Conservation (phyloP, 1,140 invertebrate genomes). For the Matsumurasca onukii region DNA sequence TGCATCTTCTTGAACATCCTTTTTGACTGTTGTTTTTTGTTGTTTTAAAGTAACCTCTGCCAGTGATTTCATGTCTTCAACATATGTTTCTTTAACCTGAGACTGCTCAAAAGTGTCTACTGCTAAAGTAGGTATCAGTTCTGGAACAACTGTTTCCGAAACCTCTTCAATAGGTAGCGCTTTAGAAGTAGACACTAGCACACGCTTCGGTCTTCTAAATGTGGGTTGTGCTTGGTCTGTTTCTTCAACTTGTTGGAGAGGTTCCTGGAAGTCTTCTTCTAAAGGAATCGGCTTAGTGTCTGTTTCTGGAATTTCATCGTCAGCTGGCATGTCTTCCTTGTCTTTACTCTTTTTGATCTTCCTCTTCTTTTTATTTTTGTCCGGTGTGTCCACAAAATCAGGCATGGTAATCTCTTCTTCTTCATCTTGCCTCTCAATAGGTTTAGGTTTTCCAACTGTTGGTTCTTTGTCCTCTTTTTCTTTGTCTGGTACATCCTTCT, state of each 20-base stretch:
- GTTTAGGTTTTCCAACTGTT: conserved; percentile 35
- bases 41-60: conserved; percentile 37
- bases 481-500: conserved; percentile 33
- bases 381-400: conserved; percentile 20
- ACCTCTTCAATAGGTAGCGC: conserved; percentile 18
- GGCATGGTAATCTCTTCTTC: conserved; percentile 33
- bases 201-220: conserved; percentile 17
- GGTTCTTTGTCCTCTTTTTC: conserved; percentile 30
- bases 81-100: background rate
- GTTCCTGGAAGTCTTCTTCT: background rate
- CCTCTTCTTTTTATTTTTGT: conserved; percentile 33
- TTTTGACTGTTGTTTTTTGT: conserved; percentile 47
- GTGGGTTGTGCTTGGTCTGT: conserved; percentile 9
- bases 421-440: conserved; percentile 34
- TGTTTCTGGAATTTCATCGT: too few relatives aligned
- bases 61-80: conserved; percentile 13
- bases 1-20: conserved; percentile 43
- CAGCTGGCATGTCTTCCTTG: too few relatives aligned
- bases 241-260: background rate
- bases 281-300: background rate
- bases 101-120: background rate
- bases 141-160: background rate
- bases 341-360: conserved; percentile 25
- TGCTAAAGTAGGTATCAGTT: conserved; percentile 5
- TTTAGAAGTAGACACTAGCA: conserved; percentile 22